These are phyloP conservation scores for Girardia tigrina DNA, from an alignment of 2,888 invertebrate genomes.

Conservation along the genomic window DNA sequence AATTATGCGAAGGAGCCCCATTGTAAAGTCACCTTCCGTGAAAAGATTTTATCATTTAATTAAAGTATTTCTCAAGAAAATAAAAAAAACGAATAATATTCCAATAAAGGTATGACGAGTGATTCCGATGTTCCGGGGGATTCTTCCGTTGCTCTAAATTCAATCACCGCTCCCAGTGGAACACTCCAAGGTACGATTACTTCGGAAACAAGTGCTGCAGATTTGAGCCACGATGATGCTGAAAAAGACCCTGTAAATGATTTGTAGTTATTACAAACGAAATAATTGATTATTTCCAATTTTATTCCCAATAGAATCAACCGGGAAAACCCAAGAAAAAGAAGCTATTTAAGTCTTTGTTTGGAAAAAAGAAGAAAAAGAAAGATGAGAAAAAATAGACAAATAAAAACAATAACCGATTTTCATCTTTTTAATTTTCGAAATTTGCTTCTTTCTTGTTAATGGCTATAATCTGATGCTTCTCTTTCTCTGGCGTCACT, in stretches of 20 bases:
- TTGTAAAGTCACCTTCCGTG: too few species aligned
- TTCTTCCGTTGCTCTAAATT: neutral
- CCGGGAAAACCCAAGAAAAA: neutral
- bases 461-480: neutral
- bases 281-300: neutral
- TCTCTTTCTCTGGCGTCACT: neutral
- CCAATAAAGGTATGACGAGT: neutral
- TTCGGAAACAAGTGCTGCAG: neutral
- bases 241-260: too few species aligned
- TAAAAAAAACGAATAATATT: too few species aligned
- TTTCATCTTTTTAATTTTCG: neutral
- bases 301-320: neutral
- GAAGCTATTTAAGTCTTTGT: neutral
- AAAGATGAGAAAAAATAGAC: slow-evolving; percentile 15
- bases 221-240: neutral
- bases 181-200: neutral
- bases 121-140: neutral
- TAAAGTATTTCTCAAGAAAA: too few species aligned
- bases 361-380: neutral
- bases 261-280: neutral
- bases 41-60: too few species aligned
- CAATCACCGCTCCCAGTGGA: neutral
- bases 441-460: neutral
- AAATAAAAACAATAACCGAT: too few species aligned
- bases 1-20: too few species aligned